Evolutionary conservation across 2,888 invertebrate genomes (phyloP), one percentile per base, ranked within the genome.

Genomic region (Eupeodes latifasciatus): DNA sequence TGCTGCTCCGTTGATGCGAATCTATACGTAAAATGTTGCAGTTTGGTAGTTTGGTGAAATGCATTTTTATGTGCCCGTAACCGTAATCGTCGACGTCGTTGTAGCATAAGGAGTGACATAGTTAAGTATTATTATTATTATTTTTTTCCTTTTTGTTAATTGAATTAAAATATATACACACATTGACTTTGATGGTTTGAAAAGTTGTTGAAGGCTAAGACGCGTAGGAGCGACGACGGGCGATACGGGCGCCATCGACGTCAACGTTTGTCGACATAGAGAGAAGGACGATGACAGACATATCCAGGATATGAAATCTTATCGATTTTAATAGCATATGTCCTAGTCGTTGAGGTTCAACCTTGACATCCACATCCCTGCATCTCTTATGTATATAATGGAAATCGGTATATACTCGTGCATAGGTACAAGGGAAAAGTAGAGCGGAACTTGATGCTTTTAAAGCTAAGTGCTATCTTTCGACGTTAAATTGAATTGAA

Each of bases 1-100:
- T 71, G 77, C 64, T 40, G 27, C 34, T 62, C 53, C 59, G 27
- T 34, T 59, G 66, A 77, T 47, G 61, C 61, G 72, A 53, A 67
- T 66, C 74, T 16, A 74, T 79, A 61, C 66, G 61, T 53, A 83
- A 57, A 79, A 74, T 61, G 72, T 61, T 79, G 66, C 74, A 79
- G 59, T 47, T 59, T 27, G 16, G 40, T 74, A 74, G 67, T 40
- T 77, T 66, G 61, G 67, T 66, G 61, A 57, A 67, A 53, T 72
- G 81, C 59, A 67, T 74, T 85, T 76, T 67, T 62, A 67, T 61
- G 59, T 49, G 11, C 1, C 44, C 53, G 12, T 55, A 40, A 7
- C 6, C 40, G 40, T 40, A 0, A 4, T 5, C 40, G 40, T 40
- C 40, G 40, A 5, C 40, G 40, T 40, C 40, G 40, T 40, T 9